phyloP scores from a whole-genome alignment of 2,113 vertebrate species.

The Erythrocercus mccallii region DNA sequence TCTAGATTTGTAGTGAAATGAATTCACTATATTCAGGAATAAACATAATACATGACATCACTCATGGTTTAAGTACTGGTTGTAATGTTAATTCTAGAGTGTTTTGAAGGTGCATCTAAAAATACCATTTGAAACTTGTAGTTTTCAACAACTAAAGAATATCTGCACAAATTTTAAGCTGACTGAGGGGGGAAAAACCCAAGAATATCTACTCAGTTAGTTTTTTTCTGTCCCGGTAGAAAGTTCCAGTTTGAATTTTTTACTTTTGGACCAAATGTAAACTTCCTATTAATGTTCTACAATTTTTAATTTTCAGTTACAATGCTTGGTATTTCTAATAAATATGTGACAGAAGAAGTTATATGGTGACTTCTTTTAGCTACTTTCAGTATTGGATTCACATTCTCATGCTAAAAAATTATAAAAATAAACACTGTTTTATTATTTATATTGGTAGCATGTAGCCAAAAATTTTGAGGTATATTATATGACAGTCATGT shows the following conservation, averaged over 20 bases:
- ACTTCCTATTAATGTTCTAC: not conserved
- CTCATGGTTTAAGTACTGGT: not conserved
- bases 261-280: not conserved
- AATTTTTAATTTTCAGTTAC: not conserved
- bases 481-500: not conserved
- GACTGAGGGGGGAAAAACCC: fast-evolving
- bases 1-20: not conserved
- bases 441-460: not conserved
- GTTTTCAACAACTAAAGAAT: not conserved
- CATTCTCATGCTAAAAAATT: not conserved
- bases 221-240: not conserved
- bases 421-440: not conserved
- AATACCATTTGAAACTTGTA: not conserved
- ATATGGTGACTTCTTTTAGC: not conserved
- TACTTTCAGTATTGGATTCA: not conserved
- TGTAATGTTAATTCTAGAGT: not conserved
- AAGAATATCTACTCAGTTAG: not conserved
- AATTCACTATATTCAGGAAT: not conserved
- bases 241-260: not conserved
- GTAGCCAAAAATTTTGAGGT: not conserved
- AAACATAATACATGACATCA: not conserved
- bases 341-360: not conserved
- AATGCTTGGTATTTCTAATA: not conserved
- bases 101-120: not conserved
- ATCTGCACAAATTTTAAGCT: not conserved